phyloP scores from a whole-genome alignment of 2,888 invertebrate genomes.

The Drosophila buzzatii region DNA sequence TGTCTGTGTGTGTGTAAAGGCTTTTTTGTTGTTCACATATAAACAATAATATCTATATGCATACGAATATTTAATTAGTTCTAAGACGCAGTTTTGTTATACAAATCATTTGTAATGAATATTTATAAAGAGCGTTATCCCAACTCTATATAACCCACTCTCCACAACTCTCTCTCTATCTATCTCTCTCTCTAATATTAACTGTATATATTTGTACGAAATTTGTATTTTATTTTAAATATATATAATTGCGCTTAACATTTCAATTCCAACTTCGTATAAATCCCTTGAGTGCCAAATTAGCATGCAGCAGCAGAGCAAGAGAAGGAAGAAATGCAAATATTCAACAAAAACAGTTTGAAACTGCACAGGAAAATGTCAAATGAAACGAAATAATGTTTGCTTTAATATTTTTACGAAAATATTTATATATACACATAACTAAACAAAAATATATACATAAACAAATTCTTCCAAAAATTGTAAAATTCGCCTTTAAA shows the following conservation, averaged over 20 bases:
- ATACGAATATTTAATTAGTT: constrained; percentile 74
- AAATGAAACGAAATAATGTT: constrained; percentile 36
- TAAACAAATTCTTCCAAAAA: constrained; percentile 24
- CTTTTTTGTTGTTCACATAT: constrained; percentile 48
- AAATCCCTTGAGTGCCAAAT: constrained; percentile 67
- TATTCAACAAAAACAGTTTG: constrained; percentile 54
- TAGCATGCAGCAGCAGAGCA: constrained; percentile 60
- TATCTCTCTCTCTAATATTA: constrained; percentile 30
- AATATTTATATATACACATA: constrained; percentile 33
- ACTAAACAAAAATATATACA: constrained; percentile 17
- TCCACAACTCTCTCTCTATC: background rate
- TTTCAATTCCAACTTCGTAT: constrained; percentile 24
- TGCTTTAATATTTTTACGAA: constrained; percentile 66
- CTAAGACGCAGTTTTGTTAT: constrained; percentile 75
- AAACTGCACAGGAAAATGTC: constrained; percentile 55
- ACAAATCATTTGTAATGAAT: constrained; percentile 77
- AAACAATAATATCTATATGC: constrained; percentile 18
- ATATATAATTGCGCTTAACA: constrained; percentile 51
- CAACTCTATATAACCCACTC: constrained; percentile 24
- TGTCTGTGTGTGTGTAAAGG: constrained; percentile 12
- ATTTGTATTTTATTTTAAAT: constrained; percentile 33
- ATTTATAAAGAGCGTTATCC: constrained; percentile 65
- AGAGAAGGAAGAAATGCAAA: background rate
- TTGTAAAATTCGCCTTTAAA: constrained; percentile 39
- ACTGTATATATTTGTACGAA: constrained; percentile 70